Evolutionary conservation across 1,140 invertebrate genomes (phyloP).

Genomic region (Polypedilum vanderplanki): DNA sequence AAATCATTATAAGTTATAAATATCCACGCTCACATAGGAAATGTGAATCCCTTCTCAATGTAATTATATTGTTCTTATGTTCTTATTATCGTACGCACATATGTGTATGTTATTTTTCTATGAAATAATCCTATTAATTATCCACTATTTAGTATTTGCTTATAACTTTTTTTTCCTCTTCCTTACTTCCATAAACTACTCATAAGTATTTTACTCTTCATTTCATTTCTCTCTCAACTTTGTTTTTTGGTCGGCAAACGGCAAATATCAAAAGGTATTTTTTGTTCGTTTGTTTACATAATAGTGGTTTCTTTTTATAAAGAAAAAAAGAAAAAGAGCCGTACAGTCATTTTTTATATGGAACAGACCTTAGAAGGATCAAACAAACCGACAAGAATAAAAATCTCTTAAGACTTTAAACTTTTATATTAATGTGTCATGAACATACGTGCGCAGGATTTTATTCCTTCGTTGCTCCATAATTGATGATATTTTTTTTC

Average conservation of each 20-base stretch:
- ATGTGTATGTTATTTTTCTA: neutral
- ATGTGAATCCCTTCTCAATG: neutral
- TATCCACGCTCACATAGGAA: neutral
- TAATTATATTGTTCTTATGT: neutral
- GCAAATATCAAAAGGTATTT: conserved; percentile 27
- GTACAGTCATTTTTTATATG: conserved; percentile 13
- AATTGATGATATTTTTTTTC: neutral
- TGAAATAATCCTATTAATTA: neutral
- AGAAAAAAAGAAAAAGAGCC: neutral
- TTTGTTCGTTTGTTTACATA: conserved; percentile 27
- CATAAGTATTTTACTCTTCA: neutral
- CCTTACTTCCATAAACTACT: too few species aligned
- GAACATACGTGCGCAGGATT: conserved; percentile 8
- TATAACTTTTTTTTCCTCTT: neutral
- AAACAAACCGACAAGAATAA: conserved; percentile 16
- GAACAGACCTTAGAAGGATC: conserved; percentile 10
- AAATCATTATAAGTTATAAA: conserved; percentile 28
- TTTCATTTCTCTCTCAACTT: neutral
- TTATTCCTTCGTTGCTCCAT: neutral
- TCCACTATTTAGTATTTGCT: neutral
- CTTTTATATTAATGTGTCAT: neutral
- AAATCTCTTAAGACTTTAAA: neutral
- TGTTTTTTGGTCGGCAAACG: neutral
- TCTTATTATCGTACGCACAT: neutral
- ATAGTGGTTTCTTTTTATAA: conserved; percentile 25